Evolutionary conservation across 2,113 vertebrate species (phyloP).

Genomic region (Catharus bicknelli): DNA sequence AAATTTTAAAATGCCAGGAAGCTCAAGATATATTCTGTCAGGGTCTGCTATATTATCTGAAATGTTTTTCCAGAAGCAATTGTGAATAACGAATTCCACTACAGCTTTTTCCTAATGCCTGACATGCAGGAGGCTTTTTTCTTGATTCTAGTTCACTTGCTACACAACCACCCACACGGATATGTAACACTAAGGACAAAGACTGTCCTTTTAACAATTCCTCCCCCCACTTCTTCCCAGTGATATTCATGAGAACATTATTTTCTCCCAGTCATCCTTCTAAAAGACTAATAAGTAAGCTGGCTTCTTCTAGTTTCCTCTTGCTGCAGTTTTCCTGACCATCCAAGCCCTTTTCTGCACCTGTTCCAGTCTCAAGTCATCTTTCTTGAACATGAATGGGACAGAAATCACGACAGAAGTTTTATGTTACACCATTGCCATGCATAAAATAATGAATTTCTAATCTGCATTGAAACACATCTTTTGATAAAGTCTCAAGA

Average conservation of each 20-base stretch:
- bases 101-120: background rate
- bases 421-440: background rate
- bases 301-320: background rate
- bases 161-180: background rate
- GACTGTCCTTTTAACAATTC: background rate
- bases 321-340: background rate
- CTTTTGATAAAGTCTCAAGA: background rate
- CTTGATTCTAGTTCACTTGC: background rate
- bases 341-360: background rate
- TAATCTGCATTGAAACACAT: background rate
- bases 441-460: background rate
- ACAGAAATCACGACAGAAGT: accelerated
- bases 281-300: background rate
- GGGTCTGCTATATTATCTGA: background rate
- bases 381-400: background rate
- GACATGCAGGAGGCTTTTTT: background rate
- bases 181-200: background rate
- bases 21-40: background rate
- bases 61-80: background rate
- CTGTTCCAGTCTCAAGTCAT: background rate
- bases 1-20: background rate
- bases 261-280: background rate
- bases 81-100: background rate
- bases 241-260: background rate
- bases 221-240: background rate